phyloP scores from a whole-genome alignment of 2,113 vertebrate species.

The Dendropsophus ebraccatus region DNA sequence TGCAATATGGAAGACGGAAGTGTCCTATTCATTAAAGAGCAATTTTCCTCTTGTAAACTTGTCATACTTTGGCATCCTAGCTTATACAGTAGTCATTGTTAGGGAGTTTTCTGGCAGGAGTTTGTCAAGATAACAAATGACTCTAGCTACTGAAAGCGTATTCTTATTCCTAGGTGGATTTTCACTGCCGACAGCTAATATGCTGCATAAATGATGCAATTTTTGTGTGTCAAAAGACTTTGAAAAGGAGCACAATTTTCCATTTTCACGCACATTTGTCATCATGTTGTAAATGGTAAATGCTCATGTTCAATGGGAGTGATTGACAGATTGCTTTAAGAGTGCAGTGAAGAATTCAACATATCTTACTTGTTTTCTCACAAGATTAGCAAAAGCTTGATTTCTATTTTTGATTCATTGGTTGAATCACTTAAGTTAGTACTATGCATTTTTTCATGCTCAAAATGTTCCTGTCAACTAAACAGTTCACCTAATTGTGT shows the following conservation, averaged over 20 bases:
- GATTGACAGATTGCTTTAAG: conserved; percentile 46
- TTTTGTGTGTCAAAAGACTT: conserved; percentile 58
- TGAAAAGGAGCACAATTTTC: conserved; percentile 50
- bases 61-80: conserved; percentile 53
- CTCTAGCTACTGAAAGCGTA: conserved; percentile 46
- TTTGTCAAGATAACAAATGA: conserved; percentile 60
- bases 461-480: background rate
- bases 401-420: background rate
- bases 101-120: conserved; percentile 58
- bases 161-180: conserved; percentile 57
- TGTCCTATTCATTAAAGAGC: conserved; percentile 59
- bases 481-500: background rate
- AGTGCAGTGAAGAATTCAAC: conserved; percentile 6
- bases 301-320: conserved; percentile 31
- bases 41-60: conserved; percentile 55
- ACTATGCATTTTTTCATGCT: background rate
- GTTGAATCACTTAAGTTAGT: background rate
- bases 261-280: conserved; percentile 48
- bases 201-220: conserved; percentile 60
- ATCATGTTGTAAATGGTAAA: conserved; percentile 54
- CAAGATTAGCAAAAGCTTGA: conserved; percentile 2
- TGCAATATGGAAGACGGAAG: conserved; percentile 32
- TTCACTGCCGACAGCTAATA: conserved; percentile 57
- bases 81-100: conserved; percentile 57
- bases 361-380: background rate